Base-by-base conservation (phyloP, 2,113 vertebrate species). In the Nasalis larvatus region DNA sequence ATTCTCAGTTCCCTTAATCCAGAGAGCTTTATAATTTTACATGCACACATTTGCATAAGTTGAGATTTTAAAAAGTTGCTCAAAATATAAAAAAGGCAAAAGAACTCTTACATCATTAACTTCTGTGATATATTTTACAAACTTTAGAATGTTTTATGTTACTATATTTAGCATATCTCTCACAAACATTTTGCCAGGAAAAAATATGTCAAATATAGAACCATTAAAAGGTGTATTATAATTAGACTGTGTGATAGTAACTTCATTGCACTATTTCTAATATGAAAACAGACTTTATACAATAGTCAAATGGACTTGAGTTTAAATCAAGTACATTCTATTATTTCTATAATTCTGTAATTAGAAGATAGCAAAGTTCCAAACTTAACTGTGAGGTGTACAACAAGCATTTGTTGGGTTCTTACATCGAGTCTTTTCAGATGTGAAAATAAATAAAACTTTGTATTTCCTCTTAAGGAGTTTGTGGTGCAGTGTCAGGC, bases 1-100 rank as follows among this genome's bases (percentile, higher is more conserved):
- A 35, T 87, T 78, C 45, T 87, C 66, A 52, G 88, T 96, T 96
- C 90, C 93, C 82, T 98, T 96, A 98, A 88, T 94, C 37, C 77
- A 94, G 91, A 69, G 60, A 68, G 77, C 40, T 77, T 97, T 97
- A 97, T 97, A 93, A 86, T 83, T 84, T 96, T 97, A 69, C 92
- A 86, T 91, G 54, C 58, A 83, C 27, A 35, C 76, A 95, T 98
- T 98, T 98, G 78, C 89, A 95, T 97, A 97, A 95, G 84, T 7
- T 95, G 89, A 94, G 85, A 95, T 96, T 95, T 95, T 95, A 91
- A 98, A 96, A 94, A 58, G 40, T 95, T 83, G 40, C 6, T 86
- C 40, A 76, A 89, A 97, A 76, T 92, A 78, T 94, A 93, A 91
- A 69, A 97, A 90, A 94, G 69, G 25, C 47, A 82, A 95, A 96